Conservation (phyloP, 2,888 invertebrate genomes). For the Epiblema foenella region DNA sequence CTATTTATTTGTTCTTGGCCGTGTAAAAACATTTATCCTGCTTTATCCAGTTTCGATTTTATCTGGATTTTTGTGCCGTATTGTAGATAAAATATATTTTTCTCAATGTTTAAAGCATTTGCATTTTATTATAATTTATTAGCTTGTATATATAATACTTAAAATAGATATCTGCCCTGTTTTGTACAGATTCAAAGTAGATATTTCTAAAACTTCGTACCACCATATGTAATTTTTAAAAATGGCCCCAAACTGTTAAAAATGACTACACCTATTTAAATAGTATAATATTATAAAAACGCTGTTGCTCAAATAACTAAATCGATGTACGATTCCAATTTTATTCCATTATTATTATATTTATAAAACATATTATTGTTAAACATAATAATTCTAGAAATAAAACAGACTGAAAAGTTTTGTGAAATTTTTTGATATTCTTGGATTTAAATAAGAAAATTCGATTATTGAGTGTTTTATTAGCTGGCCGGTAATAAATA, state of each 20-base stretch:
- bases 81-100: conserved; percentile 33
- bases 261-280: conserved; percentile 6
- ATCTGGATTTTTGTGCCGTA: conserved; percentile 41
- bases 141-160: conserved; percentile 30
- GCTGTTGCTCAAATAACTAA: conserved; percentile 42
- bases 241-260: conserved; percentile 21
- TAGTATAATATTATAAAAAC: conserved; percentile 29
- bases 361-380: conserved; percentile 28
- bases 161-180: conserved; percentile 15
- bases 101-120: conserved; percentile 31
- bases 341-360: conserved; percentile 41
- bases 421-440: conserved; percentile 32
- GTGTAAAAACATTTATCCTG: conserved; percentile 6
- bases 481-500: conserved; percentile 18
- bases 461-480: conserved; percentile 17
- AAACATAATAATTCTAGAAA: conserved; percentile 33
- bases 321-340: conserved; percentile 40
- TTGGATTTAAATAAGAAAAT: conserved; percentile 20
- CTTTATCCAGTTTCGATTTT: conserved; percentile 28
- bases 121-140: conserved; percentile 24
- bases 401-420: conserved; percentile 34
- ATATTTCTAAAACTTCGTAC: conserved; percentile 6
- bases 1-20: conserved; percentile 7
- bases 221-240: conserved; percentile 21
- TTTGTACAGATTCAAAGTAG: conserved; percentile 29